A percentile compares a stretch with the other conserved stretches of the same genome.
Evolutionary conservation across 2,113 vertebrate genomes (phyloP).

Genomic region (Cyanistes caeruleus): DNA sequence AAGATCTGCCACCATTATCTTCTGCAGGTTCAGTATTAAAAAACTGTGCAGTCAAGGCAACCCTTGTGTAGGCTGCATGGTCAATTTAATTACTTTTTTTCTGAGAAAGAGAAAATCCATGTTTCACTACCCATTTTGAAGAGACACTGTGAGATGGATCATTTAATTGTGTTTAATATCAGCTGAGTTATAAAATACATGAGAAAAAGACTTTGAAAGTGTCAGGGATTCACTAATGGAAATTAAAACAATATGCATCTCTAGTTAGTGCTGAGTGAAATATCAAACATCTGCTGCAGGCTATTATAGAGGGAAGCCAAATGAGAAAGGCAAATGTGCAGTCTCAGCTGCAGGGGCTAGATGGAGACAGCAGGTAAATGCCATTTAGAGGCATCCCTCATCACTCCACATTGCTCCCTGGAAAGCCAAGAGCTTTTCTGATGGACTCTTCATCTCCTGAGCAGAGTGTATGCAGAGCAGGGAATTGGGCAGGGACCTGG

Average conservation of each 20-base stretch:
- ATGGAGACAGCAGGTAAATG: background rate
- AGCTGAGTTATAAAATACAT: background rate
- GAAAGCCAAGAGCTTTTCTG: background rate
- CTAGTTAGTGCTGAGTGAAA: background rate
- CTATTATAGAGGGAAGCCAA: background rate
- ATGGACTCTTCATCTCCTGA: background rate
- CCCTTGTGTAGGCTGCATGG: background rate
- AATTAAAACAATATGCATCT: background rate
- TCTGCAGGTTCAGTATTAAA: background rate
- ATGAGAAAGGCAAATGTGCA: background rate
- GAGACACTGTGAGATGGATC: background rate
- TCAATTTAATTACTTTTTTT: background rate
- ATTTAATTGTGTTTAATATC: background rate
- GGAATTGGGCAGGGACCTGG: background rate
- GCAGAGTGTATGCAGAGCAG: background rate
- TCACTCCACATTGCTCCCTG: background rate
- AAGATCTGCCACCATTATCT: background rate
- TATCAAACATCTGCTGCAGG: slow-evolving; percentile 22
- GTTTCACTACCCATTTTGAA: background rate
- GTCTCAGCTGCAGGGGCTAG: background rate
- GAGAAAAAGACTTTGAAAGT: background rate
- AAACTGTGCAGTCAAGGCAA: background rate
- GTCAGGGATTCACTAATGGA: background rate
- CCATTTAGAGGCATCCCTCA: background rate
- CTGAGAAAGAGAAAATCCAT: background rate